Percentiles rank a stretch among this genome's conserved stretches.
Evolutionary conservation across 2,113 vertebrate genomes (phyloP).

Genomic region (Hassar affinis): DNA sequence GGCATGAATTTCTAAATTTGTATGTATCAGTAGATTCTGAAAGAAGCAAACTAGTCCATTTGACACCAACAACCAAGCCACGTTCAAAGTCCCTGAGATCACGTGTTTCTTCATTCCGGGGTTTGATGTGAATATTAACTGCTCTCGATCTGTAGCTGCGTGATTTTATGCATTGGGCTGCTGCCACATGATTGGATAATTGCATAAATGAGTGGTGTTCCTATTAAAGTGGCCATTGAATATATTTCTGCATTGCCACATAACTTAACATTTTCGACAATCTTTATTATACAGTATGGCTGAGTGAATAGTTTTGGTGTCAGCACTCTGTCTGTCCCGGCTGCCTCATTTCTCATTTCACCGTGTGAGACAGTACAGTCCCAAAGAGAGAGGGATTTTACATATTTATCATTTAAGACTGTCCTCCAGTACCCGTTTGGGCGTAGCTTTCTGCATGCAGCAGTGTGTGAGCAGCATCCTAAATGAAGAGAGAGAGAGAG

Average conservation of each 20-base stretch:
- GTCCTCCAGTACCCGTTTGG: slow-evolving; percentile 59
- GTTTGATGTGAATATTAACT: neutral
- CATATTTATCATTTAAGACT: slow-evolving; percentile 69
- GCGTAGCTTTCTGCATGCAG: slow-evolving; percentile 70
- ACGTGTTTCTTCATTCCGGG: neutral
- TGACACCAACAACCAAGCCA: neutral
- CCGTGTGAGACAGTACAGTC: slow-evolving; percentile 24
- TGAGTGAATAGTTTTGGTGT: neutral
- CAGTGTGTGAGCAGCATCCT: slow-evolving; percentile 73
- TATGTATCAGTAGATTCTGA: neutral
- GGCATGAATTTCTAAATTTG: too few relatives aligned
- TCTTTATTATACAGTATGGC: neutral
- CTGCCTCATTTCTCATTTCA: slow-evolving; percentile 49
- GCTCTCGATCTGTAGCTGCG: neutral
- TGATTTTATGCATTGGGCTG: neutral
- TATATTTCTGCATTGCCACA: neutral
- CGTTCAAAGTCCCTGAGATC: neutral
- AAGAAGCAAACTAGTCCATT: neutral
- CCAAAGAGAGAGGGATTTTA: slow-evolving; percentile 44
- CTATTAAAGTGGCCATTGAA: neutral
- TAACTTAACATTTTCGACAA: neutral
- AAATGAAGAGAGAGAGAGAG: slow-evolving; percentile 58
- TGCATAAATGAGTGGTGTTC: neutral
- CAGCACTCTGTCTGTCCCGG: neutral
- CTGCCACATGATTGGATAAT: too few relatives aligned